Conservation (phyloP, 2,888 invertebrate species). For the Calliphora vomitoria region DNA sequence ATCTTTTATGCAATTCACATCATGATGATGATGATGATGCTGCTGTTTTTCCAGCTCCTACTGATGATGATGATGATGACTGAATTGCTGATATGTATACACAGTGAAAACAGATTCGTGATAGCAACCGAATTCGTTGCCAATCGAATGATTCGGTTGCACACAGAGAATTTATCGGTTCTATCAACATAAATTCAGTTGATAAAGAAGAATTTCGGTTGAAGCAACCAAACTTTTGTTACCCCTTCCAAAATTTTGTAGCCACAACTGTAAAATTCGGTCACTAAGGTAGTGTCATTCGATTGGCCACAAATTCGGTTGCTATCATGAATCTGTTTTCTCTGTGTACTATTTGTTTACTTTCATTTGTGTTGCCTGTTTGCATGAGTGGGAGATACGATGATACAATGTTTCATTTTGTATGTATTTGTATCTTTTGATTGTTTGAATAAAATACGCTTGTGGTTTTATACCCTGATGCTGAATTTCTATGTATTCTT, state of each 20-base stretch:
- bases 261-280: too few species aligned
- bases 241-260: too few species aligned
- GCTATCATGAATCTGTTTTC: too few species aligned
- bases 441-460: slow-evolving; percentile 60
- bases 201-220: too few species aligned
- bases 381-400: slow-evolving; percentile 1
- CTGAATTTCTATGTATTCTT: neutral
- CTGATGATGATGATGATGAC: slow-evolving; percentile 24
- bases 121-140: too few species aligned
- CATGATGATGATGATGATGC: neutral
- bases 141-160: too few species aligned
- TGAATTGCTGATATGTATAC: slow-evolving; percentile 50
- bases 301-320: too few species aligned
- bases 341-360: slow-evolving; percentile 53
- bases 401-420: slow-evolving; percentile 47
- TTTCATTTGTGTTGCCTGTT: slow-evolving; percentile 18
- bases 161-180: too few species aligned
- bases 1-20: slow-evolving; percentile 38
- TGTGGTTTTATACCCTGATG: slow-evolving; percentile 55
- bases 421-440: slow-evolving; percentile 53
- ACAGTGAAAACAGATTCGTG: too few species aligned
- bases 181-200: too few species aligned
- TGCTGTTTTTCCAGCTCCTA: neutral
- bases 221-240: too few species aligned
- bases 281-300: too few species aligned